Evolutionary conservation across 2,888 invertebrate genomes (phyloP).

Genomic region (Drosophila lutescens): DNA sequence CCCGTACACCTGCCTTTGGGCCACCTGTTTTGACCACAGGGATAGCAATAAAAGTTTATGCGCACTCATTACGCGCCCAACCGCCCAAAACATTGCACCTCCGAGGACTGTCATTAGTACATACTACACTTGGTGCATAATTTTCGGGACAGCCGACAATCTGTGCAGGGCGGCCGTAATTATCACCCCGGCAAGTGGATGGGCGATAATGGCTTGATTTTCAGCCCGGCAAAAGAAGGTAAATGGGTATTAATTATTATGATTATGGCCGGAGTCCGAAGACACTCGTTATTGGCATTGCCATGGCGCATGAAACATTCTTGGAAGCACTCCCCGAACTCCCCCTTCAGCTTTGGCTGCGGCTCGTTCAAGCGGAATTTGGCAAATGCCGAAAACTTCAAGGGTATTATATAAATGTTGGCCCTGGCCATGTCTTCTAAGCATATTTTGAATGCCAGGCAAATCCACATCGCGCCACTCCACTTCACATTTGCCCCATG

Average conservation of each 20-base stretch:
- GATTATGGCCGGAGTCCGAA: slow-evolving; percentile 48
- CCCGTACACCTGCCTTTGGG: slow-evolving; percentile 8
- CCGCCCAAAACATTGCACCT: slow-evolving; percentile 31
- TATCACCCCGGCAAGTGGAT: slow-evolving; percentile 55
- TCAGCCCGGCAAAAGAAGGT: slow-evolving; percentile 44
- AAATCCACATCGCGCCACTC: slow-evolving; percentile 24
- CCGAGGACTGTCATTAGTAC: slow-evolving; percentile 53
- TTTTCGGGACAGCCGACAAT: slow-evolving; percentile 42
- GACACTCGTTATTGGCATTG: slow-evolving; percentile 28
- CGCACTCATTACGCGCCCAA: slow-evolving; percentile 39
- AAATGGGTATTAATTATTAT: slow-evolving; percentile 61
- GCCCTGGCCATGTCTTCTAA: slow-evolving; percentile 55
- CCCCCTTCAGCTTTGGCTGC: slow-evolving; percentile 8
- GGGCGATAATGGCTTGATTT: slow-evolving; percentile 67
- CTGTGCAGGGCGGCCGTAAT: slow-evolving; percentile 57
- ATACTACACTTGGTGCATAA: slow-evolving; percentile 43
- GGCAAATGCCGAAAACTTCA: slow-evolving; percentile 56
- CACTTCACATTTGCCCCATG: not conserved
- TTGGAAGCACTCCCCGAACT: slow-evolving; percentile 11
- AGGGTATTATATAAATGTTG: slow-evolving; percentile 58
- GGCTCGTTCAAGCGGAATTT: slow-evolving; percentile 54
- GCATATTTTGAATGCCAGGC: slow-evolving; percentile 57
- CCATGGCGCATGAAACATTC: slow-evolving; percentile 32
- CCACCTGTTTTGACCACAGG: slow-evolving; percentile 16
- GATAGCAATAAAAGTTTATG: slow-evolving; percentile 55